Conservation (phyloP, 2,113 vertebrate species). For the Pyrgilauda ruficollis region DNA sequence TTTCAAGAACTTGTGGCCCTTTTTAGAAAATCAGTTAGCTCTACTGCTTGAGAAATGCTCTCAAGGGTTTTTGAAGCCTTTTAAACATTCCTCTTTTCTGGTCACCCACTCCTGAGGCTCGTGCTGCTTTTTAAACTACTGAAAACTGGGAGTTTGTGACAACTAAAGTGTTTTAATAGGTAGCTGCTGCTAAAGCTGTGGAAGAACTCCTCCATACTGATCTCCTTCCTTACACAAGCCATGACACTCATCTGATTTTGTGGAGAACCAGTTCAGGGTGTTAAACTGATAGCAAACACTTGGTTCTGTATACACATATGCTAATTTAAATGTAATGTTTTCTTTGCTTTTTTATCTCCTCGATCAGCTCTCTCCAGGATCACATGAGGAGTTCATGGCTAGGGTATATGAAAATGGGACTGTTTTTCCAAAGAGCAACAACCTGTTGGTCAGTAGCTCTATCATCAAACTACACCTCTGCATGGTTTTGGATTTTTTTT, state of each 20-base stretch:
- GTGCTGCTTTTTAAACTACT: neutral
- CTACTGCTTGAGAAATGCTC: neutral
- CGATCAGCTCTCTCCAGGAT: neutral
- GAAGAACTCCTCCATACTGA: neutral
- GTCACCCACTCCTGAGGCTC: neutral
- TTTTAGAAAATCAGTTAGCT: neutral
- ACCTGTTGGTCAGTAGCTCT: neutral
- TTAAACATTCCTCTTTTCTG: neutral
- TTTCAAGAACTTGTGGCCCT: neutral
- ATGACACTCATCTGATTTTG: neutral
- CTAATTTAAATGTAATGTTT: neutral
- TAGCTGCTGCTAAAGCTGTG: neutral
- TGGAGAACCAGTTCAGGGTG: neutral
- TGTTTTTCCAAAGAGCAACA: neutral
- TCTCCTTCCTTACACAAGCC: neutral
- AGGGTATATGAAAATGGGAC: neutral
- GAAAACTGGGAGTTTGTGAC: neutral
- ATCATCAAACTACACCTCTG: neutral
- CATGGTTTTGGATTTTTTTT: fast-evolving
- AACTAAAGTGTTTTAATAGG: neutral
- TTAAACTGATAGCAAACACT: neutral
- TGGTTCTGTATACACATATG: neutral
- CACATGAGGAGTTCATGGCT: neutral
- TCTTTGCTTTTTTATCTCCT: neutral
- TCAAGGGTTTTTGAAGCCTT: neutral